phyloP scores from a whole-genome alignment of 2,113 vertebrate genomes.

The Pterophyllum scalare region DNA sequence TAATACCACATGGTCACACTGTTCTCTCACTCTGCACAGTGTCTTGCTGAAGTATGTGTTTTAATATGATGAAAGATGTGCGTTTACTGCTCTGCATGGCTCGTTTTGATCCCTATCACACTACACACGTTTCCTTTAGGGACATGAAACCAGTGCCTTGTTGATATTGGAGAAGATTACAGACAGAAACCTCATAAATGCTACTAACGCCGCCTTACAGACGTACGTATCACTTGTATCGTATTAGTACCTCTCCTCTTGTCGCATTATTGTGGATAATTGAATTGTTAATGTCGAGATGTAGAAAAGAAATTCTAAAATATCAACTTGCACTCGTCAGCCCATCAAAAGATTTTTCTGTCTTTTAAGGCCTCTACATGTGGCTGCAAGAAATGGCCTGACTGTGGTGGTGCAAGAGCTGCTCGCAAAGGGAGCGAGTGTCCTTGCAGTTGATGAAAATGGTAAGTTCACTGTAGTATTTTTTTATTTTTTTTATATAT shows the following conservation, averaged over 20 bases:
- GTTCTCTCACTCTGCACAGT: neutral
- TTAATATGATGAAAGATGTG: neutral
- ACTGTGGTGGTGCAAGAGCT: slow-evolving; percentile 98
- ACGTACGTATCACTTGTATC: slow-evolving; percentile 84
- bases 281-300: slow-evolving; percentile 7
- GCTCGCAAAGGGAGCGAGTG: slow-evolving; percentile 96
- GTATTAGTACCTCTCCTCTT: neutral
- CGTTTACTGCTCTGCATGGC: neutral
- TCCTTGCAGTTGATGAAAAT: slow-evolving; percentile 98
- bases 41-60: neutral
- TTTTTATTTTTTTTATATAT: too few species aligned
- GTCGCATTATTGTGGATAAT: neutral
- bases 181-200: slow-evolving; percentile 98
- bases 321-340: neutral
- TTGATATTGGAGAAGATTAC: slow-evolving; percentile 99
- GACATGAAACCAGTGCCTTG: slow-evolving; percentile 99
- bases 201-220: slow-evolving; percentile 97
- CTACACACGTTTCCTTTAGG: slow-evolving; percentile 79
- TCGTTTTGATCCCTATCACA: neutral
- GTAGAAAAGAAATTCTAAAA: neutral
- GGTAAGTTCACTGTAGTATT: slow-evolving; percentile 80
- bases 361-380: slow-evolving; percentile 90
- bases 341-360: neutral
- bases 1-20: slow-evolving; percentile 42
- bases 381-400: slow-evolving; percentile 96